These are phyloP conservation scores for Scelioninae gen. 1 DNA, from an alignment of 2,888 invertebrate genomes.

Conservation along the genomic window DNA sequence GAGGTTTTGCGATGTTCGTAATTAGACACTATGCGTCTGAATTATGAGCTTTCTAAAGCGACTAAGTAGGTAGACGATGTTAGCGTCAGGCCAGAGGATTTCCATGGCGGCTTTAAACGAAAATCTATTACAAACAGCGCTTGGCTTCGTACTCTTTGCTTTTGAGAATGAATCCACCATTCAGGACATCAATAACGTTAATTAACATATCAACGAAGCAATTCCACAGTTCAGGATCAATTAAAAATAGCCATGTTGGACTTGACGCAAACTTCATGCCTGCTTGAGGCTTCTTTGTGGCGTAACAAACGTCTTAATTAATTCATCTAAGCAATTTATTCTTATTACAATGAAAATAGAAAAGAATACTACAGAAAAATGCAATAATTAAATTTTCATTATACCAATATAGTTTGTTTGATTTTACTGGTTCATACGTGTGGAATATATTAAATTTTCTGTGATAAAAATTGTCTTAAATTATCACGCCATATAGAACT, in stretches of 20 bases:
- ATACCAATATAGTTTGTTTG: too few species aligned
- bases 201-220: slow-evolving; percentile 76
- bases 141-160: slow-evolving; percentile 50
- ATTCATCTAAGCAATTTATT: slow-evolving; percentile 3
- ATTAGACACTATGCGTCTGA: slow-evolving; percentile 59
- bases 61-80: slow-evolving; percentile 58
- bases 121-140: slow-evolving; percentile 66
- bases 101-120: slow-evolving; percentile 70
- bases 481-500: too few species aligned
- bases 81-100: slow-evolving; percentile 63
- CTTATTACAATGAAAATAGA: not conserved
- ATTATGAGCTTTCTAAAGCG: slow-evolving; percentile 51
- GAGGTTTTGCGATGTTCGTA: slow-evolving; percentile 53
- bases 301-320: slow-evolving; percentile 45
- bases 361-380: too few species aligned
- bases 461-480: too few species aligned
- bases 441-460: too few species aligned
- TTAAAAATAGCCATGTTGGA: slow-evolving; percentile 49
- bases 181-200: slow-evolving; percentile 75
- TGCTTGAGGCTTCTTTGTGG: slow-evolving; percentile 29
- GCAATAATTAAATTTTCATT: too few species aligned
- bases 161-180: slow-evolving; percentile 39
- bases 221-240: slow-evolving; percentile 49
- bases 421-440: too few species aligned
- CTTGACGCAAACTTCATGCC: slow-evolving; percentile 35